Base-by-base conservation (phyloP, 53 echinoderm and acorn worm species). In the Arbacia lixula region DNA sequence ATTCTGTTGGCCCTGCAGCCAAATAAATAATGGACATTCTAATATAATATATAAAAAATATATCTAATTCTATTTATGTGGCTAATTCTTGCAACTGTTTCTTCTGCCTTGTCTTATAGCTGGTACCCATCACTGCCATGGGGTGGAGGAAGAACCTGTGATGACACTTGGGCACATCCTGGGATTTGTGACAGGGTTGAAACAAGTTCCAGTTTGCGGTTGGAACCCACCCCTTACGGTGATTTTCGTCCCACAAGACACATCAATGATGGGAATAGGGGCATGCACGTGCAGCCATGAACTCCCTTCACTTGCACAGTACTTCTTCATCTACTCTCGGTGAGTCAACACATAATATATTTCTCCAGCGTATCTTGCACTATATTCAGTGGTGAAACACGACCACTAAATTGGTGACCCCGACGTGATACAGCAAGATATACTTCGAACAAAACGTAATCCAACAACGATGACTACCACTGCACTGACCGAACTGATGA, bases 191-290 rank as follows among this genome's bases (percentile, higher is more conserved):
- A 76, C 77, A 8, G 77, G 77, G 35, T 33, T 76, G 17, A 26
- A 76, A 33, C 24, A 8, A 1, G 17, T 51, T 36, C 77, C 77
- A 8, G 57, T 76, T 14, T 54, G 77, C 38, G 77, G 77, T 1
- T 76, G 57, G 77, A 17, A 57, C 0, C 77, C 77, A 20, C 57
- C 77, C 21, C 55, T 76, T 1, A 56, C 31, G 37, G 35, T 76
- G 19, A 56, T 58, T 21, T 76, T 76, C 57, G 25, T 76, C 19
- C 16, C 8, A 11, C 77, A 76, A 32, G 77, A 76, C 25, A 58
- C 26, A 2, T n/a, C n/a, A n/a, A n/a, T n/a, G n/a, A 85, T 85
- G 85, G 66, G 85, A 36, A 51, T 71, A 26, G 69, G 71, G 3
- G 85, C 85, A n/a, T 60, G 81, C 43, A 68, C 68, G n/a, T n/a